These are phyloP conservation scores for Silurus meridionalis DNA, from an alignment of 2,113 vertebrate species.

Conservation along the genomic window DNA sequence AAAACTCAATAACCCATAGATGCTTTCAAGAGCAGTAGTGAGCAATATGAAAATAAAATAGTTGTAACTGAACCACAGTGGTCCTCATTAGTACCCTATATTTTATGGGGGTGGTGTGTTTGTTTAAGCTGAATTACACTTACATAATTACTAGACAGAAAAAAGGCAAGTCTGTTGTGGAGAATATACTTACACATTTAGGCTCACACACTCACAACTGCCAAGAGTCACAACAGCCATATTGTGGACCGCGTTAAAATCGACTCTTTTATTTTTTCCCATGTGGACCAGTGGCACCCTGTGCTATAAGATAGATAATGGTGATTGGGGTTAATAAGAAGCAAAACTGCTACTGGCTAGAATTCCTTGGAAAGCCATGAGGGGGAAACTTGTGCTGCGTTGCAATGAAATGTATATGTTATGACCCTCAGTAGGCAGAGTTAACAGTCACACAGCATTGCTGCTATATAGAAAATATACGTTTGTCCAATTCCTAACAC, in stretches of 20 bases:
- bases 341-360: background rate
- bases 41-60: background rate
- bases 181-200: constrained; percentile 2
- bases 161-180: background rate
- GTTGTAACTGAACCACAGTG: background rate
- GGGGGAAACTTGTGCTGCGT: background rate
- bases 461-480: constrained; percentile 1
- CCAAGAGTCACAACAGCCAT: constrained; percentile 4
- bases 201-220: background rate
- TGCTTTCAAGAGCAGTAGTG: background rate
- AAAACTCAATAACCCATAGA: background rate
- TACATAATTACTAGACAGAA: background rate
- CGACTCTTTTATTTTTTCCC: background rate
- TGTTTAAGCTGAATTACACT: background rate
- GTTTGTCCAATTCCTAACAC: constrained; percentile 15
- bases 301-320: background rate
- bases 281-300: background rate
- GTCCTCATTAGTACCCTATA: background rate
- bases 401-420: background rate
- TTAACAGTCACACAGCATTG: background rate
- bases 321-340: constrained; percentile 7
- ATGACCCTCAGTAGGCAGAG: background rate
- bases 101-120: background rate
- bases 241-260: background rate
- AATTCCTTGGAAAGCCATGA: background rate